A percentile compares a stretch with the other conserved stretches of the same genome.
Conservation (phyloP, 92 coral and sea anemone species). For the Actinostola sp. region DNA sequence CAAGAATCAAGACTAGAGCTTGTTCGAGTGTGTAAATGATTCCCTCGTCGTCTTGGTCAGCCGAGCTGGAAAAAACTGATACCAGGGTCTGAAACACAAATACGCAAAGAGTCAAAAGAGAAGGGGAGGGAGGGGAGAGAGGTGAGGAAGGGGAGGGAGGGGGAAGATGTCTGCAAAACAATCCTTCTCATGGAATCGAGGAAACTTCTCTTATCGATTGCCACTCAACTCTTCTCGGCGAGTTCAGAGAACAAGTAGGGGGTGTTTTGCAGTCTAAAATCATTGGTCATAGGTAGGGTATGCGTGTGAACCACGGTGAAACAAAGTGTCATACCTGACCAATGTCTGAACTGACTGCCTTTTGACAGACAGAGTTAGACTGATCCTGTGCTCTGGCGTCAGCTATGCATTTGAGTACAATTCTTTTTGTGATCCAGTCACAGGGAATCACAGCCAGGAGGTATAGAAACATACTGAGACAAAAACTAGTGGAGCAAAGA, state of each 20-base stretch:
- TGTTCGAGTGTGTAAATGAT: conserved; percentile 88
- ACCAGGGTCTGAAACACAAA: conserved; percentile 16
- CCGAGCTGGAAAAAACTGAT: conserved; percentile 19
- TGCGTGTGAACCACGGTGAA: no score
- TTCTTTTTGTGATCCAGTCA: conserved; percentile 84
- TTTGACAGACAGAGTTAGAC: conserved; percentile 14
- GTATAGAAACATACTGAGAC: conserved; percentile 93
- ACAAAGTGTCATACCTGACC: conserved; percentile 30
- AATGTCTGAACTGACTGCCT: conserved; percentile 17
- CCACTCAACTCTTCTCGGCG: no score
- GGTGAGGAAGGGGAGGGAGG: no score
- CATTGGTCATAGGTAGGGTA: no score
- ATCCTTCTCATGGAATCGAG: no score
- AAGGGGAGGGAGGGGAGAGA: no score
- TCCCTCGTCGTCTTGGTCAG: conserved; percentile 66
- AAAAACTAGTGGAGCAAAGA: conserved; percentile 60
- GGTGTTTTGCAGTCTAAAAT: no score
- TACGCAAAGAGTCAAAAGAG: no score
- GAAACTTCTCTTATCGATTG: no score
- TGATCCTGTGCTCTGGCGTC: conserved; percentile 17
- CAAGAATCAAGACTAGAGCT: conserved; percentile 92
- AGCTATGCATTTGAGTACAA: conserved; percentile 60
- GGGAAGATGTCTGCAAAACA: no score
- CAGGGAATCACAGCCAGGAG: conserved; percentile 88
- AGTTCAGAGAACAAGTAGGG: no score